Base-by-base conservation (phyloP, 2,797 vertebrate genomes). In the Notolepis coatsorum region DNA sequence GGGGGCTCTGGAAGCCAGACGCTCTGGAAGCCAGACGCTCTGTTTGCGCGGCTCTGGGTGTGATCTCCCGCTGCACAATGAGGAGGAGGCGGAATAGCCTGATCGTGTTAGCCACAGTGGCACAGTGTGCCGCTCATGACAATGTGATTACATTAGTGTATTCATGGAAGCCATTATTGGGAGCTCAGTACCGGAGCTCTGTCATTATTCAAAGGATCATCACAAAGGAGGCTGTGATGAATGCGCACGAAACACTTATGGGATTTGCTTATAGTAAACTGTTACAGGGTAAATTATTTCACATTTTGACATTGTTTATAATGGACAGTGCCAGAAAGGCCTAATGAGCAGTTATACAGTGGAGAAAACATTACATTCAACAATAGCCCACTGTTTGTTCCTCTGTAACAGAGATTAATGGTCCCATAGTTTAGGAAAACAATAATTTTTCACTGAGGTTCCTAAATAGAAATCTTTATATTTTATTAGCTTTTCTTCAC, bases 201-300 rank as follows among this genome's bases (percentile, higher is more conserved):
- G 9, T 74, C 2, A 27, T 59, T 47, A 55, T n/a, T 54, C 33
- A 4, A 1, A 5, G 35, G 35, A 35, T 8, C 8, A 12, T 7
- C 7, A 35, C 10, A n/a, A 37, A 1, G 27, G 21, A 3, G 28
- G n/a, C 5, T 42, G 3, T 24, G 39, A 62, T 58, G 12, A 68
- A 62, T 56, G 60, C 45, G 59, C n/a, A 51, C 35, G 48, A 57
- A 42, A 55, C 2, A 58, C 55, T 58, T 47, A 30, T 38, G 9
- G 37, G 12, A 35, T 71, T 68, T 75, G 55, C 75, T 76, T 68
- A 1, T 10, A 21, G 7, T 20, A 20, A 43, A 57, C 31, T 4
- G 33, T 21, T 42, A 3, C 0, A 13, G n/a, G 17, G 24, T 7
- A 17, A 33, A 28, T 28, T 7, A 28, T 31, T 57, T 23, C 28